Percentiles rank a stretch among this genome's conserved stretches.
Evolutionary conservation across 2,113 vertebrate species (phyloP).

Genomic region (Thamnophis sirtalis): DNA sequence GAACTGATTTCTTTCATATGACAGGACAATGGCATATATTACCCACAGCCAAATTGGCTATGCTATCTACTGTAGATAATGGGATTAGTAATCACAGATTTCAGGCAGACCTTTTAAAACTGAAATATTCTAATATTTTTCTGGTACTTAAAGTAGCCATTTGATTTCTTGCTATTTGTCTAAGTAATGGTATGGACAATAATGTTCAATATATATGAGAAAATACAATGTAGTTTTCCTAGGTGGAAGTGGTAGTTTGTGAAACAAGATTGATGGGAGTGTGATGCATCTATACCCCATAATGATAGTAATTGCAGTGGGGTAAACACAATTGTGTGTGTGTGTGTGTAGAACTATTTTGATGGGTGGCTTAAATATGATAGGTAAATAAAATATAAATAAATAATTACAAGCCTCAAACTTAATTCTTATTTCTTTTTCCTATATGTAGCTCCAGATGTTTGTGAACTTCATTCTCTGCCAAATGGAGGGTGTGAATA

Average conservation of each 20-base stretch:
- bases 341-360: not conserved
- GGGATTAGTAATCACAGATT: not conserved
- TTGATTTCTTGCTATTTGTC: not conserved
- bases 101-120: not conserved
- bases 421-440: conserved; percentile 8
- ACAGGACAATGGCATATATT: not conserved
- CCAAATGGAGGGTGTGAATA: conserved; percentile 95
- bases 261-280: not conserved
- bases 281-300: not conserved
- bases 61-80: not conserved
- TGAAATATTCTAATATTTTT: not conserved
- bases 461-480: conserved; percentile 84
- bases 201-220: not conserved
- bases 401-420: conserved; percentile 1
- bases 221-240: not conserved
- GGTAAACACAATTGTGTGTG: not conserved
- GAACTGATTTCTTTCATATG: not conserved
- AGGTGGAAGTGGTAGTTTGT: not conserved
- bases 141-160: not conserved
- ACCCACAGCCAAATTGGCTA: not conserved
- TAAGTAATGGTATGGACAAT: not conserved
- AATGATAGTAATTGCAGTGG: not conserved
- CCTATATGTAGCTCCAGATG: conserved; percentile 76
- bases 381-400: not conserved
- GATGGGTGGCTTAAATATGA: not conserved